These are phyloP conservation scores for Pseudomyrmex cubaensis DNA, from an alignment of 1,140 invertebrate species.

Conservation along the genomic window DNA sequence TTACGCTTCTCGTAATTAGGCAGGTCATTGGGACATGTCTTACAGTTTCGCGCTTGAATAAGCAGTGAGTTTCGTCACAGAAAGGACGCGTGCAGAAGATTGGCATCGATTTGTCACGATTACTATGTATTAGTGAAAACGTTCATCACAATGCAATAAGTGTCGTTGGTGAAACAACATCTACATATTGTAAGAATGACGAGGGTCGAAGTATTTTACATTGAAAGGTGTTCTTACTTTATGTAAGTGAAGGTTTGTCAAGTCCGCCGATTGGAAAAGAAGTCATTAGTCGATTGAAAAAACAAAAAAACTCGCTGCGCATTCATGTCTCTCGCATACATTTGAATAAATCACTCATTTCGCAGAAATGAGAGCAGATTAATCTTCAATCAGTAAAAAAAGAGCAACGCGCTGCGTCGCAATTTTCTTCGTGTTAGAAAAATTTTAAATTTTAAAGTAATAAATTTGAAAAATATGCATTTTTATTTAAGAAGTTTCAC, in stretches of 20 bases:
- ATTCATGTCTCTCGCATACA: constrained; percentile 9
- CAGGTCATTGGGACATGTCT: constrained; percentile 19
- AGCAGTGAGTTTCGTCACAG: constrained; percentile 31
- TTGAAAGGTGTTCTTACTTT: constrained; percentile 50
- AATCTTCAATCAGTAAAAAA: neutral
- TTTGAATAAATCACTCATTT: constrained; percentile 30
- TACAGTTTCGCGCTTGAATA: constrained; percentile 38
- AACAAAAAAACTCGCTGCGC: constrained; percentile 9
- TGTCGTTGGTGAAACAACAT: constrained; percentile 48
- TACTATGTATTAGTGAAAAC: constrained; percentile 56
- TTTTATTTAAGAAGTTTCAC: no score
- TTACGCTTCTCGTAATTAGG: constrained; percentile 6
- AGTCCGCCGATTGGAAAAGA: constrained; percentile 40
- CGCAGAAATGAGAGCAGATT: neutral
- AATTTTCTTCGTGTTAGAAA: no score
- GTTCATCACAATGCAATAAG: constrained; percentile 50
- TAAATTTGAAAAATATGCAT: no score
- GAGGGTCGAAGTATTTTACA: constrained; percentile 37
- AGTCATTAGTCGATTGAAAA: constrained; percentile 34
- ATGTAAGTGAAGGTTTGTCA: constrained; percentile 46
- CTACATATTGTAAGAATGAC: constrained; percentile 38
- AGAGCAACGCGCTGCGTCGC: no score
- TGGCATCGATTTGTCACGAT: constrained; percentile 36
- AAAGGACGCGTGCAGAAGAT: constrained; percentile 46
- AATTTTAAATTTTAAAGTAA: no score